Base-by-base conservation (phyloP, 2,888 invertebrate genomes). In the Imbricaverruca yamaguchii region DNA sequence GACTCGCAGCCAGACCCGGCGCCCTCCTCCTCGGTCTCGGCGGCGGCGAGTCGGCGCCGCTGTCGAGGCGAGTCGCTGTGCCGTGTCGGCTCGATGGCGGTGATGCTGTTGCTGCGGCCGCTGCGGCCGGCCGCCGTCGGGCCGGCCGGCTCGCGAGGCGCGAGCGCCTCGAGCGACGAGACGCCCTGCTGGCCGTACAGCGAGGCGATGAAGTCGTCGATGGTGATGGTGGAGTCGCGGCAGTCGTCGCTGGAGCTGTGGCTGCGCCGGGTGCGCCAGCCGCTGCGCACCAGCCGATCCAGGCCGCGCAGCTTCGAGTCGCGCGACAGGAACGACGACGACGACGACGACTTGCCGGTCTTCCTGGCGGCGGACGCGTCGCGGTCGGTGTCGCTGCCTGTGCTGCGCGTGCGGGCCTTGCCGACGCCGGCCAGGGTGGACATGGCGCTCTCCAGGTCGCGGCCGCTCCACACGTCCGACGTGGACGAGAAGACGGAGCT, bases 111-210 rank as follows among this genome's bases (percentile, higher is more conserved):
- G 74, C 83, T 83, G 74, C 83, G 81, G 80, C 69, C 80, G 80
- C 74, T 69, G 56, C 83, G 83, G 13, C 80, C 81, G 3, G n/a
- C 23, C 23, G 9, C 92, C 92, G 84, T 91, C 89, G 90, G 90
- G 90, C 56, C 90, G 86, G 82, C 89, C 85, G 21, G 90, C 90
- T 80, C 89, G 84, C 21, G 86, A 0, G 63, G 65, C 86, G 21
- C 84, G 83, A 21, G 84, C 83, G 81, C 84, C 83, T 81, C 84
- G 83, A 80, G 83, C 67, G 81, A 83, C 67, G 81, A 83, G 82
- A 61, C 83, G 82, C 23, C 81, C 67, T 65, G 83, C 81, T 39
- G 82, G 82, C 81, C 81, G 63, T 80, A 69, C 80, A 61, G 82
- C 18, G 21, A 78, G 25, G 79, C 69, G 81, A 79, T 80, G 57